Evolutionary conservation across 2,888 invertebrate species (phyloP).

Genomic region (Lochmaea crataegi): DNA sequence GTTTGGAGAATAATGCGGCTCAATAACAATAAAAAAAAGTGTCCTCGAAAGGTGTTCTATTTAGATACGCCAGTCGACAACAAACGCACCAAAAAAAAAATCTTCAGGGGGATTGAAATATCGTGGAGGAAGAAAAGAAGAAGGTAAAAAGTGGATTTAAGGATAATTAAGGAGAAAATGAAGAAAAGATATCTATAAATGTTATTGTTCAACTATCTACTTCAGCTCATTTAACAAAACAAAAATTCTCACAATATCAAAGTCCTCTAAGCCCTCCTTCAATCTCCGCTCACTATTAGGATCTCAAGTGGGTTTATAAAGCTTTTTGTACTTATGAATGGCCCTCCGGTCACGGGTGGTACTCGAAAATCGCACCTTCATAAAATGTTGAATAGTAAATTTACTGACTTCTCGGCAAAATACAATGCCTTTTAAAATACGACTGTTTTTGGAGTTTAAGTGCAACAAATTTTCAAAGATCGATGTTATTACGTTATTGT

Average conservation of each 20-base stretch:
- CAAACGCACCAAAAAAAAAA: background rate
- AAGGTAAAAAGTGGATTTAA: background rate
- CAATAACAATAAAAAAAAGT: slow-evolving; percentile 20
- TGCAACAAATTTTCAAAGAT: slow-evolving; percentile 62
- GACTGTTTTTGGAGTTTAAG: slow-evolving; percentile 54
- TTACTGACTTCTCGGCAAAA: slow-evolving; percentile 35
- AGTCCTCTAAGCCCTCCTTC: background rate
- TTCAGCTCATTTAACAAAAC: too few relatives aligned
- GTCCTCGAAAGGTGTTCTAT: slow-evolving; percentile 12
- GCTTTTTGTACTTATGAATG: slow-evolving; percentile 54
- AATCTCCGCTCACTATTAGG: background rate
- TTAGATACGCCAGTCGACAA: slow-evolving; percentile 53
- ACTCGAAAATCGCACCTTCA: slow-evolving; percentile 44
- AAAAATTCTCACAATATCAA: background rate
- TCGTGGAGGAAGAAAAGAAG: background rate
- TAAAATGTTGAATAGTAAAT: slow-evolving; percentile 45
- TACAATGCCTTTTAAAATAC: slow-evolving; percentile 34
- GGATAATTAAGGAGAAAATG: background rate
- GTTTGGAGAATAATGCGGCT: slow-evolving; percentile 48
- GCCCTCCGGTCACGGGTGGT: slow-evolving; percentile 51
- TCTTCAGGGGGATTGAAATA: background rate
- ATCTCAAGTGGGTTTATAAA: slow-evolving; percentile 25
- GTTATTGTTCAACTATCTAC: background rate
- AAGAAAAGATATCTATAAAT: background rate
- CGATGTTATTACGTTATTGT: slow-evolving; percentile 58